Base-by-base conservation (phyloP, 1,140 invertebrate genomes). In the Macrotrachela quadricornifera region DNA sequence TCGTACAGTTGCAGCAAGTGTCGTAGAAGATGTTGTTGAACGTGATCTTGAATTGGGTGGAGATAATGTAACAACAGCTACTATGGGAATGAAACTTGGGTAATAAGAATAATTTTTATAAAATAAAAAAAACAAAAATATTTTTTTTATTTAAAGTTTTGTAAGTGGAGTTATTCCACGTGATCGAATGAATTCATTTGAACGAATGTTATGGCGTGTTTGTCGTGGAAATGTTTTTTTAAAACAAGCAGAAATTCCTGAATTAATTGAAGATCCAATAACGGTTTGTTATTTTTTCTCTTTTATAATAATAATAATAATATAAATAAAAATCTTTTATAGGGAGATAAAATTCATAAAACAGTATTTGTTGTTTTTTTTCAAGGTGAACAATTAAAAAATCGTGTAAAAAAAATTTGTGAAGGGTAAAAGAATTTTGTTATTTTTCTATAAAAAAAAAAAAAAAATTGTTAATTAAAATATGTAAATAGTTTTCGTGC, bases 311-410 rank as follows among this genome's bases (percentile, higher is more conserved):
- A 16, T 49, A 42, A 57, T 17, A 63, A 55, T 69, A n/a, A n/a
- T n/a, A n/a, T n/a, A n/a, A 63, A 55, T 69, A 56, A 61, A 72
- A 70, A 44, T 30, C 21, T 56, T 62, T 72, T 70, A 44, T 72
- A 88, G 80, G 87, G 87, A 15, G 85, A 90, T 65, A 77, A 82
- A 65, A 84, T 91, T 37, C 81, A 81, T 73, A 96, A 95, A 71
- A 85, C 82, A 14, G 88, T 94, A 1, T 96, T 96, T 70, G 88
- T 95, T 51, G 85, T 90, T 54, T 96, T 95, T 75, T 97, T 94
- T 77, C 91, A 97, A 86, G 91, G 91, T 52, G 91, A 95, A 65
- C 87, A 95, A 64, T 71, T 96, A 44, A 95, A 94, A 71, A 79
- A 79, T 17, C 77, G 87, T 54, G 90, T 96, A 37, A 91, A 90